These are phyloP conservation scores for Ptyas mucosa DNA, from an alignment of 2,113 vertebrate species.

Conservation along the genomic window DNA sequence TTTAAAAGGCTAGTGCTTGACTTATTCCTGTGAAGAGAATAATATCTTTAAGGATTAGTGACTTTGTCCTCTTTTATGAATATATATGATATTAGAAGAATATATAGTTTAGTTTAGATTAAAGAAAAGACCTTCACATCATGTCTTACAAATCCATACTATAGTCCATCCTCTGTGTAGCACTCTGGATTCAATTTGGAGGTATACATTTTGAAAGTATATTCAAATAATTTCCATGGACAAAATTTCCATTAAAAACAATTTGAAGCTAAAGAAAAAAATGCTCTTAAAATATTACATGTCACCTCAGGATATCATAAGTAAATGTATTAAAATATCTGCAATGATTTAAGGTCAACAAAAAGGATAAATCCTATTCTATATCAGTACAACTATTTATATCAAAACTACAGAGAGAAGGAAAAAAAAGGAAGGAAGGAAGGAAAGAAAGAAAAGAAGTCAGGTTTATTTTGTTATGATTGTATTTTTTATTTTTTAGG, in stretches of 20 bases:
- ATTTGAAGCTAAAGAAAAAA: slow-evolving; percentile 12
- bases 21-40: neutral
- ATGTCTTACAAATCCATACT: neutral
- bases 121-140: neutral
- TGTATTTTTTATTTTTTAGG: neutral
- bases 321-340: slow-evolving; percentile 50
- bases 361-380: slow-evolving; percentile 36
- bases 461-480: neutral
- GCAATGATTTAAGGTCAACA: slow-evolving; percentile 45
- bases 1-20: neutral
- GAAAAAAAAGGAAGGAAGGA: neutral
- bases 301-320: slow-evolving; percentile 48
- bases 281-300: slow-evolving; percentile 41
- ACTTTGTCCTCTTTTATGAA: neutral
- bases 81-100: neutral
- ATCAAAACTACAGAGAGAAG: neutral
- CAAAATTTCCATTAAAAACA: slow-evolving; percentile 20
- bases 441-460: no score
- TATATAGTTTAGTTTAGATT: neutral
- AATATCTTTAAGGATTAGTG: neutral
- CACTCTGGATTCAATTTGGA: neutral
- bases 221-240: neutral
- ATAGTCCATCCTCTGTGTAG: neutral
- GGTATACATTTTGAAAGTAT: neutral
- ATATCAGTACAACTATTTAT: slow-evolving; percentile 38